Evolutionary conservation across 1,140 invertebrate genomes (phyloP).

Genomic region (Polypedilum vanderplanki): DNA sequence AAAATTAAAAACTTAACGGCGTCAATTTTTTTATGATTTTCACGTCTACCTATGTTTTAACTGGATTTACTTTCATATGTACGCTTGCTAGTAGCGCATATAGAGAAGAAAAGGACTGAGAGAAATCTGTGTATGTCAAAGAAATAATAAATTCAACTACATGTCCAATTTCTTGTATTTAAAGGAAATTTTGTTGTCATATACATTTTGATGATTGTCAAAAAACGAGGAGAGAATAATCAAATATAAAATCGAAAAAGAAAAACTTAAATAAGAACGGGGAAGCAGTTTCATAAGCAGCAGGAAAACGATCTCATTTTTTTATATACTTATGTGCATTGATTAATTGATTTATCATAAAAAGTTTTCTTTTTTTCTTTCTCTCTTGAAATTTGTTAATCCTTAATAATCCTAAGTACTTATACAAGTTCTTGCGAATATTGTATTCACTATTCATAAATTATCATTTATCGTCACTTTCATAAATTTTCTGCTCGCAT

Average conservation of each 20-base stretch:
- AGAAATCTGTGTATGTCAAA: no score
- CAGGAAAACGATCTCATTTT: not conserved
- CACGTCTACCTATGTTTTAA: no score
- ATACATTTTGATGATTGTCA: not conserved
- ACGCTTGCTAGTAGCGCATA: no score
- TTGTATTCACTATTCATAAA: slow-evolving; percentile 16
- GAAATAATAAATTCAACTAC: no score
- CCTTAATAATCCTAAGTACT: slow-evolving; percentile 18
- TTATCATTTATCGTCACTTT: slow-evolving; percentile 18
- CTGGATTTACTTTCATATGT: no score
- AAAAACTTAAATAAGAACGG: no score
- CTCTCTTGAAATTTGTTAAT: slow-evolving; percentile 10
- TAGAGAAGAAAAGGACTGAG: no score
- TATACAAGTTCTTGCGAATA: not conserved
- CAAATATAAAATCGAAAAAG: not conserved
- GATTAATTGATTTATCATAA: slow-evolving; percentile 14
- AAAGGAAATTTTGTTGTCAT: not conserved
- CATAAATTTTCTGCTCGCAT: not conserved
- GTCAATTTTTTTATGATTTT: no score
- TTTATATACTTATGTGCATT: not conserved
- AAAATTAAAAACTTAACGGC: no score
- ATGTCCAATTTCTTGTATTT: no score
- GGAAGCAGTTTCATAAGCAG: slow-evolving; percentile 4
- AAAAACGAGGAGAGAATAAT: not conserved
- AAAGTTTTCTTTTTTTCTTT: slow-evolving; percentile 6